Evolutionary conservation across 1,140 invertebrate species (phyloP), one percentile per base, ranked within the genome.

Genomic region (Drosophila nebulosa): DNA sequence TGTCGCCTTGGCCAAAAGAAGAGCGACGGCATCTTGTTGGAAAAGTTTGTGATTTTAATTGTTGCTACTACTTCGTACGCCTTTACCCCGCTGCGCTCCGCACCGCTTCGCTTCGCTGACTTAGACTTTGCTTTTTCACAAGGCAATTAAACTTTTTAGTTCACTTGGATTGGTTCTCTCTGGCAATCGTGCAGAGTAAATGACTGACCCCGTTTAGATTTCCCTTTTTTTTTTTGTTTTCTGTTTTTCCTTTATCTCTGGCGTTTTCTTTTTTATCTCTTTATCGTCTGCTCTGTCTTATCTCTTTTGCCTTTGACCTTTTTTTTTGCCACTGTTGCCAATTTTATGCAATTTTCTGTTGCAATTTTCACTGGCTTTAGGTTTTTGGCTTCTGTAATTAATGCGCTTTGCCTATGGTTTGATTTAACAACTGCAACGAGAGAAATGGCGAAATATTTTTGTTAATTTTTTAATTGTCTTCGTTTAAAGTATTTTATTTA

Each of bases 41-140:
- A 46, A 75, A 86, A 86, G 30, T 86, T 81, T 78, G 78, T 78
- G 78, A 59, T 80, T 86, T 86, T 86, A 88, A 86, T 86, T 86
- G 81, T 86, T 86, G 83, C 83, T 46, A 46, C 39, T 42, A 14
- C 78, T 88, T 78, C 64, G 67, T 4, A 53, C 53, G 14, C 53
- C 12, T 18, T 52, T 21, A 9, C 24, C 6, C 32, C 10, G 12
- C 21, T 46, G 22, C 7, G 16, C 35, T 26, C 4, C 4, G 24
- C 24, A 24, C 9, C 6, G n/a, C 6, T 2, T 6, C 1, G 2
- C 2, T 27, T 30, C n/a, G 2, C 18, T 12, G 18, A 22, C 53
- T 30, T 46, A 16, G 14, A 46, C 52, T 57, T 26, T 46, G 12
- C 27, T 21, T 42, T 27, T 53, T 35, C 61, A 84, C 64, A 21